These are phyloP conservation scores for Lepisosteus oculatus DNA, from an alignment of 2,113 vertebrate species.

Conservation along the genomic window DNA sequence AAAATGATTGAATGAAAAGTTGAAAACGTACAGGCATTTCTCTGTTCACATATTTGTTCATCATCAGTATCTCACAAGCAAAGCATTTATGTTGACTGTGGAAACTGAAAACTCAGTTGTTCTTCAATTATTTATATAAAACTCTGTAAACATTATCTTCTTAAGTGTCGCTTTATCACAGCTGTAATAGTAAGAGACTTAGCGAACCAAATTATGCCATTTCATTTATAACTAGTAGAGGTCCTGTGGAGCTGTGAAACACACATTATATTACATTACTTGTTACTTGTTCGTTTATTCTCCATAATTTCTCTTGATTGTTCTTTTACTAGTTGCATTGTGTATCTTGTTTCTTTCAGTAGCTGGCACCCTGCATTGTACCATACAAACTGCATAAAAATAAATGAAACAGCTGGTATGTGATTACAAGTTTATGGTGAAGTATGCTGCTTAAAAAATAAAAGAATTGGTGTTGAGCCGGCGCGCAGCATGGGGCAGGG, in stretches of 20 bases:
- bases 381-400: slow-evolving; percentile 53
- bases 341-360: slow-evolving; percentile 65
- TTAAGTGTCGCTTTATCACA: slow-evolving; percentile 28
- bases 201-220: slow-evolving; percentile 61
- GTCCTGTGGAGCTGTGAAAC: slow-evolving; percentile 64
- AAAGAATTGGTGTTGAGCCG: slow-evolving; percentile 59
- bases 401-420: slow-evolving; percentile 73
- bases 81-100: too few species aligned
- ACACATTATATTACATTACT: slow-evolving; percentile 46
- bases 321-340: slow-evolving; percentile 65
- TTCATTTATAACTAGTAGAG: slow-evolving; percentile 59
- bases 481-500: slow-evolving; percentile 55
- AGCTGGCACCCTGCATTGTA: slow-evolving; percentile 77
- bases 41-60: too few species aligned
- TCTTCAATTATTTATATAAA: too few species aligned
- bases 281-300: slow-evolving; percentile 53
- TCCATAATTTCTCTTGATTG: slow-evolving; percentile 56
- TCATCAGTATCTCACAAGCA: too few species aligned
- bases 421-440: slow-evolving; percentile 64
- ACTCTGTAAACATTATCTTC: not conserved
- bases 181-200: slow-evolving; percentile 45
- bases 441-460: slow-evolving; percentile 59
- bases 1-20: too few species aligned
- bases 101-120: too few species aligned
- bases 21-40: too few species aligned